These are phyloP conservation scores for Tupaia chinensis DNA, from an alignment of 2,113 vertebrate genomes.

Conservation along the genomic window DNA sequence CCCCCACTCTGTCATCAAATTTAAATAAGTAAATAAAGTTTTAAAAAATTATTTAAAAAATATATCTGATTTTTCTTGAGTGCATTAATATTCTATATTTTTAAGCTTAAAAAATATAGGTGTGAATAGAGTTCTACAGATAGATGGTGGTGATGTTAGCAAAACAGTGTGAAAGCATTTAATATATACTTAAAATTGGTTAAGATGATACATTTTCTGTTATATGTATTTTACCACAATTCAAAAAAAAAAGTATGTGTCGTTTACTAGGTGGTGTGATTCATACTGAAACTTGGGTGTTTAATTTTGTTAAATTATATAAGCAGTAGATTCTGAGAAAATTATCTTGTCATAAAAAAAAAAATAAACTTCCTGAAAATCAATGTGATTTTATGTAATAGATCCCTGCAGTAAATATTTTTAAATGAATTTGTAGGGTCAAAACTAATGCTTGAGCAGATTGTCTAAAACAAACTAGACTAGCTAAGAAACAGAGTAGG, in stretches of 20 bases:
- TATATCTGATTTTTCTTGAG: neutral
- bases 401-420: neutral
- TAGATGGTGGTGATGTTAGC: neutral
- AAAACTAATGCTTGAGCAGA: neutral
- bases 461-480: neutral
- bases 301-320: slow-evolving; percentile 39
- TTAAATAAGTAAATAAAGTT: no score
- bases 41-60: no score
- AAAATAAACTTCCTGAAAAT: neutral
- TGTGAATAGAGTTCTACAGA: neutral
- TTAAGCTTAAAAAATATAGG: slow-evolving; percentile 1
- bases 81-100: neutral
- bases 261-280: neutral
- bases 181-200: neutral
- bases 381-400: neutral
- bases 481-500: neutral
- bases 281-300: neutral
- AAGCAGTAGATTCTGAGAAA: slow-evolving; percentile 12
- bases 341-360: neutral
- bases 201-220: neutral
- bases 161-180: neutral
- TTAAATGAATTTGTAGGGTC: neutral
- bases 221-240: neutral
- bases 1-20: no score
- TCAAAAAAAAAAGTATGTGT: neutral